Evolutionary conservation across 2,113 vertebrate genomes (phyloP).

Genomic region (Coturnix japonica): DNA sequence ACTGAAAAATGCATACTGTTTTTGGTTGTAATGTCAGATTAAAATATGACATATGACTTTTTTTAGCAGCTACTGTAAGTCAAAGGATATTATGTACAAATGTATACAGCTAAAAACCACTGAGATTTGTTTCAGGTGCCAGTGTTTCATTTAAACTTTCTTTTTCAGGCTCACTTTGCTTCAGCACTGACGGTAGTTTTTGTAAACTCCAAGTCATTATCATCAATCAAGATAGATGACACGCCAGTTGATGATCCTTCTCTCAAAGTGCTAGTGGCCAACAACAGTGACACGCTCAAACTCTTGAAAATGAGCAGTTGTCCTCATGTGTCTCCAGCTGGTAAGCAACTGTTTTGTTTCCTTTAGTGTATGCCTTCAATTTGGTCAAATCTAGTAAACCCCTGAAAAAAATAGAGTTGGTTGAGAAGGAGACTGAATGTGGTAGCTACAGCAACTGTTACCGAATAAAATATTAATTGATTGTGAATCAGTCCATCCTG

Average conservation of each 20-base stretch:
- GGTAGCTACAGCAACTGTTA: neutral
- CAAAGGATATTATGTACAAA: neutral
- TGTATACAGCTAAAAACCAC: neutral
- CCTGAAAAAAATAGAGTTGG: neutral
- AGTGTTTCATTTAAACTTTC: neutral
- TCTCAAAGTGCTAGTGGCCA: constrained; percentile 95
- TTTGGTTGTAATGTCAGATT: neutral
- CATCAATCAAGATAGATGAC: constrained; percentile 95
- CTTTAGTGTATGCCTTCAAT: neutral
- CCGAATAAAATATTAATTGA: neutral
- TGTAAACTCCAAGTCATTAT: constrained; percentile 97
- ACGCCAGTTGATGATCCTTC: constrained; percentile 97
- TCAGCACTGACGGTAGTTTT: constrained; percentile 97
- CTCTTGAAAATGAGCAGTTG: constrained; percentile 98
- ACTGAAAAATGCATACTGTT: neutral
- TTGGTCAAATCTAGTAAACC: neutral
- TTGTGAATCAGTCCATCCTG: neutral
- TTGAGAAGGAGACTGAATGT: neutral
- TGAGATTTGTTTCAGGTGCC: neutral
- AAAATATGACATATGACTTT: neutral
- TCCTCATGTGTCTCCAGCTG: constrained; percentile 89
- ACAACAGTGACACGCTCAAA: constrained; percentile 94
- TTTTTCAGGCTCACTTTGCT: constrained; percentile 88
- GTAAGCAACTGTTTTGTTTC: constrained; percentile 55
- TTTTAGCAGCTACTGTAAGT: neutral